Evolutionary conservation across 92 coral and sea anemone genomes (phyloP), one percentile per base, ranked within the genome.

Genomic region (Palythoa heliodiscus): DNA sequence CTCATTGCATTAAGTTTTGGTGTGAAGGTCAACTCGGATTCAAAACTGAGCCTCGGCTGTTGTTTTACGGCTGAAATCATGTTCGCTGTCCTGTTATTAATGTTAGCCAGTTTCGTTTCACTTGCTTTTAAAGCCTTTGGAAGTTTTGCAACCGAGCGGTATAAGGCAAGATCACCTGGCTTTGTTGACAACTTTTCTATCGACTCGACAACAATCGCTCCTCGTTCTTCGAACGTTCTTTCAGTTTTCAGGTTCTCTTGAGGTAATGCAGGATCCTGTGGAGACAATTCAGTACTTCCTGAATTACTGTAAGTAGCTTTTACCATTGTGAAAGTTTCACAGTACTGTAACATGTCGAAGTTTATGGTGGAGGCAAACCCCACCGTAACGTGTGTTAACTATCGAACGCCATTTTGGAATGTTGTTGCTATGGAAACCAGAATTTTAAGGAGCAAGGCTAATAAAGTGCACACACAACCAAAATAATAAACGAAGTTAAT

Each of bases 341-440:
- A 97, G 73, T 97, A 97, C 50, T 97, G 95, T 78, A 97, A 85
- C 99, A 97, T 97, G 55, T 88, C 95, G 95, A 89, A 86, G 17
- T 71, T 54, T 19, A 17, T 60, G 77, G 84, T 55, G 86, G 86
- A 72, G 89, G 61, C 24, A 40, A 14, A 63, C 52, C 53, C 91
- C 63, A n/a, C 90, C 92, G 55, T 86, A 52, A 50, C 17, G 19
- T 58, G 58, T 38, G 50, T 48, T 70, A 74, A 83, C 81, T 79
- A 75, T 83, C 82, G 88, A 93, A 92, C 95, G 98, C 98, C 98
- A 94, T 94, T 86, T 94, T 94, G 92, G 91, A 85, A 83, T 74
- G 50, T 14, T 29, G 93, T 92, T 85, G 24, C 93, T 79, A 94
- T 94, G 85, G 93, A 52, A 84, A 94, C 91, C 68, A 71, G 12